Evolutionary conservation across 2,888 invertebrate genomes (phyloP).

Genomic region (Drosophila affinis): DNA sequence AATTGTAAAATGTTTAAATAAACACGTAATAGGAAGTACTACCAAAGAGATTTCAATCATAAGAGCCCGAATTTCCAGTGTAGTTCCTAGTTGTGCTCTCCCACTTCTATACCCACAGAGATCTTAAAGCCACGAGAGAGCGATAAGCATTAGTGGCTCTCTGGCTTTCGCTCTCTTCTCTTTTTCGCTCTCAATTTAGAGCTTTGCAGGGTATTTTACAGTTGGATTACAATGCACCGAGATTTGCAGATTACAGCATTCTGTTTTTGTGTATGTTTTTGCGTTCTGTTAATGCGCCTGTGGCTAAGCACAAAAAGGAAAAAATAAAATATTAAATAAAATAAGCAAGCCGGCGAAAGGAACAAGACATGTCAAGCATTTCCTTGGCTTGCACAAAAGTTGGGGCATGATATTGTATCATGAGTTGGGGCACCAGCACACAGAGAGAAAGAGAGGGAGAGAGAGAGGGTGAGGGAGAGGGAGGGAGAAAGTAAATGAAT

Average conservation of each 20-base stretch:
- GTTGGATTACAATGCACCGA: background rate
- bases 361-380: conserved; percentile 72
- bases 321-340: conserved; percentile 40
- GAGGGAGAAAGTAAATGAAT: background rate
- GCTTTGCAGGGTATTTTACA: background rate
- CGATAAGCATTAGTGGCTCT: too few relatives aligned
- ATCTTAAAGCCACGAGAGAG: too few relatives aligned
- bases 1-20: too few relatives aligned
- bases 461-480: too few relatives aligned
- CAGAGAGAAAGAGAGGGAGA: background rate
- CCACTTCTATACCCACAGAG: too few relatives aligned
- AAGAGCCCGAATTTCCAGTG: too few relatives aligned
- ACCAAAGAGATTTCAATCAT: too few relatives aligned
- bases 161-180: too few relatives aligned
- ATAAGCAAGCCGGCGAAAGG: conserved; percentile 50
- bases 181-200: too few relatives aligned
- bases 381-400: conserved; percentile 63
- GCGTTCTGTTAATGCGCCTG: conserved; percentile 36
- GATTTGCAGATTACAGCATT: background rate
- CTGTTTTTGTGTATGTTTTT: background rate
- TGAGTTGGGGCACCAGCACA: conserved; percentile 28
- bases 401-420: too few relatives aligned
- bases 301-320: conserved; percentile 37
- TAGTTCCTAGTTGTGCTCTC: too few relatives aligned
- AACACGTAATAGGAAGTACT: too few relatives aligned